Percentiles rank a stretch among this genome's conserved stretches.
Conservation (phyloP, 2,113 vertebrate genomes). For the Ophiodon elongatus region DNA sequence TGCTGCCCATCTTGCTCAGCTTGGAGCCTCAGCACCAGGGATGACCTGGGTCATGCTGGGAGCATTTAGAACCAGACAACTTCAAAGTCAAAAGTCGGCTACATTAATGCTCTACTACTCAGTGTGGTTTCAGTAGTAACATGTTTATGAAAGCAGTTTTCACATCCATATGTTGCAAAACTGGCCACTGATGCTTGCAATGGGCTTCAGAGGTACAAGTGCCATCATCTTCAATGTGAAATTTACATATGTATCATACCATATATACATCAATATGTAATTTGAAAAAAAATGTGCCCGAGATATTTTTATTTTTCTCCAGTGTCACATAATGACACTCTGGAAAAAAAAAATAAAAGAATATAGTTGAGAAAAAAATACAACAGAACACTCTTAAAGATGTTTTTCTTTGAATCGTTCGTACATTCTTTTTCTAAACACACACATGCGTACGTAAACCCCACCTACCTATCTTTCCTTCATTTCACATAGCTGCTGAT, state of each 20-base stretch:
- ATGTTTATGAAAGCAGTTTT: conserved; percentile 8
- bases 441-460: conserved; percentile 30
- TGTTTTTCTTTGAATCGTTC: conserved; percentile 48
- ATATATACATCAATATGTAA: conserved; percentile 38
- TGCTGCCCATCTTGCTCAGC: conserved; percentile 8
- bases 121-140: not conserved
- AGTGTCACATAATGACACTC: conserved; percentile 35
- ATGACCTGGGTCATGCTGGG: conserved; percentile 24
- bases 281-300: conserved; percentile 29
- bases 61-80: not conserved
- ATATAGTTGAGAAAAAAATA: conserved; percentile 21
- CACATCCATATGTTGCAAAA: not conserved
- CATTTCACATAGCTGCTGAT: conserved; percentile 73
- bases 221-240: not conserved
- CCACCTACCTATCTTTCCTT: conserved; percentile 59
- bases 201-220: not conserved
- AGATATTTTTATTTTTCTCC: conserved; percentile 36
- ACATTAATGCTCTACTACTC: conserved; percentile 5
- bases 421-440: conserved; percentile 46
- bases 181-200: not conserved
- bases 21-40: not conserved
- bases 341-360: conserved; percentile 56
- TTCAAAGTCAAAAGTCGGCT: conserved; percentile 47
- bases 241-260: conserved; percentile 27
- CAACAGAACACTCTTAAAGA: conserved; percentile 35